phyloP scores from a whole-genome alignment of 2,888 invertebrate species.

The Coleophora deauratella region DNA sequence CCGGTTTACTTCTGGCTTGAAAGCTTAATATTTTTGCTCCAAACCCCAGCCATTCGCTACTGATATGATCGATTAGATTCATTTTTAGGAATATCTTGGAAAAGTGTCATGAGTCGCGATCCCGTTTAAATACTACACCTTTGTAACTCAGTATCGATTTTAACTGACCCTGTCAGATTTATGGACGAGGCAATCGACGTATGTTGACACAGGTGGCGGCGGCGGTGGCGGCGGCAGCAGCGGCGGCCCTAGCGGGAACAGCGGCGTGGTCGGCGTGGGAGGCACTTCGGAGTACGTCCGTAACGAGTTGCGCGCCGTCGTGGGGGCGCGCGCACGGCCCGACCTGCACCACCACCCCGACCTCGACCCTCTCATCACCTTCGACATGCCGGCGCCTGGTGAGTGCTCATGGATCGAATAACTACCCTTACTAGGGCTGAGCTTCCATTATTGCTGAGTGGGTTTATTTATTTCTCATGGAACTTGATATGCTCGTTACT shows the following conservation, averaged over 20 bases:
- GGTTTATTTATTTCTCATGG: too few species aligned
- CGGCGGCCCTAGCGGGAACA: conserved; percentile 52
- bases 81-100: too few species aligned
- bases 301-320: conserved; percentile 91
- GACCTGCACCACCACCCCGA: conserved; percentile 72
- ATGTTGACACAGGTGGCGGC: conserved; percentile 29
- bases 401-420: conserved; percentile 16
- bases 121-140: too few species aligned
- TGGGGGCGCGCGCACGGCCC: conserved; percentile 84
- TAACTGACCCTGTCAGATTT: neutral
- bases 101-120: too few species aligned
- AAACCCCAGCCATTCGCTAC: too few species aligned
- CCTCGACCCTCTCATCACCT: conserved; percentile 80
- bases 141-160: too few species aligned
- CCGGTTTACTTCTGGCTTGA: too few species aligned
- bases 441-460: too few species aligned
- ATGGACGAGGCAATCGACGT: neutral
- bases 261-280: conserved; percentile 42
- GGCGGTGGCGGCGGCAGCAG: conserved; percentile 20
- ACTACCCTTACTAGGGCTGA: too few species aligned
- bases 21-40: too few species aligned
- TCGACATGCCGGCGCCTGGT: conserved; percentile 80
- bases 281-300: conserved; percentile 91
- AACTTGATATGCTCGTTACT: too few species aligned
- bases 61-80: too few species aligned